phyloP scores from a whole-genome alignment of 2,113 vertebrate genomes.

The Siphamia tubifer region DNA sequence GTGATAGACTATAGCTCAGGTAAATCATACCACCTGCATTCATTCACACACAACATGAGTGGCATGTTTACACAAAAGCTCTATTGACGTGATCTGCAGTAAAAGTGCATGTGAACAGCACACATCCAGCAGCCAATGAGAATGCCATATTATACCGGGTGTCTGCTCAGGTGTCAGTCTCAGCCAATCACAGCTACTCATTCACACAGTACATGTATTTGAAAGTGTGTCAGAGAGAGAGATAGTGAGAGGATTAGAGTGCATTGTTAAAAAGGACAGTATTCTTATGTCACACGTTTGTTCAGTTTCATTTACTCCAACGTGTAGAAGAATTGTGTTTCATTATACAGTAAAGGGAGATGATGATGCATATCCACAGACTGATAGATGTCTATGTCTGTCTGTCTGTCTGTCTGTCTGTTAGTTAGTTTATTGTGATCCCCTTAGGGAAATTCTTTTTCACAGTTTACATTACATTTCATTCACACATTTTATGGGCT shows the following conservation, averaged over 20 bases:
- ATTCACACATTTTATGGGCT: too few relatives aligned
- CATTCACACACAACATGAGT: too few relatives aligned
- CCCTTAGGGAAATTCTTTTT: too few relatives aligned
- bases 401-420: too few relatives aligned
- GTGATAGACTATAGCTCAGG: neutral
- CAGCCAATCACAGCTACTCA: conserved; percentile 38
- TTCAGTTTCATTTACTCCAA: too few relatives aligned
- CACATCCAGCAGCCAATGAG: conserved; percentile 54
- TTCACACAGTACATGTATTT: neutral
- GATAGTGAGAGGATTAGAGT: neutral
- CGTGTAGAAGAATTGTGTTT: neutral
- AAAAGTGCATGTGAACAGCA: conserved; percentile 34
- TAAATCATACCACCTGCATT: neutral
- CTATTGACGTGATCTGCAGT: conserved; percentile 29
- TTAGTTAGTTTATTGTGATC: too few relatives aligned
- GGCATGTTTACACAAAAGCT: conserved; percentile 58
- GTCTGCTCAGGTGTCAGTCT: conserved; percentile 62
- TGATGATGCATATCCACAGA: too few relatives aligned
- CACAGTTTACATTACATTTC: too few relatives aligned
- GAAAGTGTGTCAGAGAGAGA: neutral
- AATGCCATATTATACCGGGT: neutral
- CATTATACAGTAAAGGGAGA: too few relatives aligned
- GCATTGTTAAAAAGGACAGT: neutral
- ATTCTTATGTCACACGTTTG: neutral
- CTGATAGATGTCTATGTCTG: too few relatives aligned